Percentiles rank a stretch among this genome's conserved stretches.
These are phyloP conservation scores for Ochotona princeps DNA, from an alignment of 2,113 vertebrate genomes.

Conservation along the genomic window DNA sequence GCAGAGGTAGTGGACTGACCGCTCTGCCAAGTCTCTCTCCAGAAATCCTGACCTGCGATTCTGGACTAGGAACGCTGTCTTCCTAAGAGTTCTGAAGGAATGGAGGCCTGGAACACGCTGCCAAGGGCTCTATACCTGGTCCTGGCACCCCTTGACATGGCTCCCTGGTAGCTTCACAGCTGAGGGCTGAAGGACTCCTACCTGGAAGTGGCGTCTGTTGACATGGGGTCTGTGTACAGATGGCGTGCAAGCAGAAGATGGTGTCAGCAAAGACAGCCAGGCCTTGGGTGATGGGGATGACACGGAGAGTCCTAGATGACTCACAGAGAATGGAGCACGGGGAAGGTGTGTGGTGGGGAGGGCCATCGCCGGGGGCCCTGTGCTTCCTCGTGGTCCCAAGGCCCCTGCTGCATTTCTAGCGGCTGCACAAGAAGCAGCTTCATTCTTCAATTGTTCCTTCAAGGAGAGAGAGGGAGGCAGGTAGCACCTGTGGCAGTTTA, in stretches of 20 bases:
- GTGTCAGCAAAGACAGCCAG: background rate
- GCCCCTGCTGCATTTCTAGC: background rate
- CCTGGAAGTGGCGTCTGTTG: background rate
- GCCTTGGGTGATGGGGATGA: background rate
- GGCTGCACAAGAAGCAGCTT: background rate
- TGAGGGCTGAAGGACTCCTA: background rate
- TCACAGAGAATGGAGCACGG: background rate
- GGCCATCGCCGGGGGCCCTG: rapidly evolving
- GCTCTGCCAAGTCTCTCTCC: background rate
- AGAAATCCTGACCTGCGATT: background rate
- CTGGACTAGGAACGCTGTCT: background rate
- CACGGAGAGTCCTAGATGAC: background rate
- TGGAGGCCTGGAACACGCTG: rapidly evolving
- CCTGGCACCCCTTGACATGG: rapidly evolving
- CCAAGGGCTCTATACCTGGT: rapidly evolving
- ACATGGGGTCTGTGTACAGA: background rate
- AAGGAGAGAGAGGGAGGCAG: background rate
- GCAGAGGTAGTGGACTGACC: background rate
- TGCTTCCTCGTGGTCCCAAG: background rate
- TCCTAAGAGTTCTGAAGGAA: conserved; percentile 9
- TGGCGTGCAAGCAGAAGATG: background rate
- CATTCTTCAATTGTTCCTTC: rapidly evolving
- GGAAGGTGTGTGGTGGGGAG: background rate
- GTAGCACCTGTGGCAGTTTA: background rate
- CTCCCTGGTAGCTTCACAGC: background rate